Base-by-base conservation (phyloP, 2,888 invertebrate genomes). In the Oxytorus armatus region DNA sequence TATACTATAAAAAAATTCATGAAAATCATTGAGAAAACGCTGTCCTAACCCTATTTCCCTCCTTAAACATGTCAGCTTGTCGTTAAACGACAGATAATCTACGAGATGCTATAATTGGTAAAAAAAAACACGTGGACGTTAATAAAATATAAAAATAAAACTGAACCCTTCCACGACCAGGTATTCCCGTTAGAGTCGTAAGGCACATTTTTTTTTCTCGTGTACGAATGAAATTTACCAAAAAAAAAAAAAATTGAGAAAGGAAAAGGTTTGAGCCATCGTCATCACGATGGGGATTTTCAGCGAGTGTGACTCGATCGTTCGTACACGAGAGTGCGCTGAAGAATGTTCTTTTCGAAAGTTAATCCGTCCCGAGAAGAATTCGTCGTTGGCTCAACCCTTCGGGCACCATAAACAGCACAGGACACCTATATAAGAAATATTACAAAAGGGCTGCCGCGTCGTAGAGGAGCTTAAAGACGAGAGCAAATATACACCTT, bases 381-480 rank as follows among this genome's bases (percentile, higher is more conserved):
- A 65, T 47, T 72, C 23, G n/a, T 44, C 33, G 53, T 14, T 73
- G 42, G 68, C 57, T 63, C 68, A 86, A 86, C 86, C 86, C 86
- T 86, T 86, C 85, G 61, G 66, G 59, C 76, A 68, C 84, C 78
- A 84, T 86, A 86, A 86, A 86, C 42, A 72, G 21, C 18, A 63
- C 68, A n/a, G n/a, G n/a, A n/a, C 47, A 18, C 59, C 65, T 79
- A 23, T 51, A 53, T 57, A 18, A 49, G 42, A 55, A 55, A 44
- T 61, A 14, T n/a, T 16, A n/a, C 18, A 72, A 68, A 77, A 68
- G 44, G 77, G 49, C 53, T 39, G 44, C 29, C 25, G 21, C 42
- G 42, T 11, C 33, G 47, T 16, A 21, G 10, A 39, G 63, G 57
- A 65, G 51, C 53, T 70, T 70, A 39, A n/a, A 49, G 53, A 42